Evolutionary conservation across 1,140 invertebrate genomes (phyloP).

Genomic region (Drosophila pallidifrons): DNA sequence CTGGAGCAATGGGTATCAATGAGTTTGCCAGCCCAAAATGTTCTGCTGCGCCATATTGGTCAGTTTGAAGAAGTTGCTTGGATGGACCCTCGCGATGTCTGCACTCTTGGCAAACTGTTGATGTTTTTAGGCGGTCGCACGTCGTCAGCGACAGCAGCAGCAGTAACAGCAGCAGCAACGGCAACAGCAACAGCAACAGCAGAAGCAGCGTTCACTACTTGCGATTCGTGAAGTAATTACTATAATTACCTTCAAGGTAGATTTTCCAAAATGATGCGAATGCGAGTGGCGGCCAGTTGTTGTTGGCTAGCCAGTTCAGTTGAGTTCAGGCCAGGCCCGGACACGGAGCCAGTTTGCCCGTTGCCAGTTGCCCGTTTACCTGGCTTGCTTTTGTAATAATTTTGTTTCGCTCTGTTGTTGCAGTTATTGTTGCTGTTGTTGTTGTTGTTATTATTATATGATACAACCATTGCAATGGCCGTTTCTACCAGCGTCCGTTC

Average conservation of each 20-base stretch:
- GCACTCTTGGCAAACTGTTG: conserved; percentile 71
- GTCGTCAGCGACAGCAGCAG: conserved; percentile 71
- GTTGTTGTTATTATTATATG: conserved; percentile 77
- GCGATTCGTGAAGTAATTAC: conserved; percentile 85
- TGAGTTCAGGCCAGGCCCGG: neutral
- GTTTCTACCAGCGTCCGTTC: conserved; percentile 22
- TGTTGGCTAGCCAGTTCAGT: conserved; percentile 17
- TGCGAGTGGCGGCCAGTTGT: conserved; percentile 50
- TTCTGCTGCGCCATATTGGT: conserved; percentile 62
- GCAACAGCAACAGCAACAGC: conserved; percentile 25
- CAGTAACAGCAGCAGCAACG: conserved; percentile 33
- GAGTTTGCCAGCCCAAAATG: conserved; percentile 65
- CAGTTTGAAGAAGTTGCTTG: conserved; percentile 22
- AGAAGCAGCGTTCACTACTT: conserved; percentile 76
- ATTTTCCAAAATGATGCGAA: conserved; percentile 84
- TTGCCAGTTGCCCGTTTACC: conserved; percentile 25
- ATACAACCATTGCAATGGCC: conserved; percentile 79
- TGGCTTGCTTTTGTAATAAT: conserved; percentile 75
- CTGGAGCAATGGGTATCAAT: conserved; percentile 70
- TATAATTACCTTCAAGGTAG: conserved; percentile 85
- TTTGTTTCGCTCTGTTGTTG: conserved; percentile 51
- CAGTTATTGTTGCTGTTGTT: conserved; percentile 44
- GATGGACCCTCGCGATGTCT: conserved; percentile 44
- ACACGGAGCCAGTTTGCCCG: conserved; percentile 50
- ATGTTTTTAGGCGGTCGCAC: conserved; percentile 84